A percentile compares a stretch with the other conserved stretches of the same genome.
Evolutionary conservation across 35 echinoderm and acorn worm species (phyloP).

Genomic region (Stichopus chloronotus): DNA sequence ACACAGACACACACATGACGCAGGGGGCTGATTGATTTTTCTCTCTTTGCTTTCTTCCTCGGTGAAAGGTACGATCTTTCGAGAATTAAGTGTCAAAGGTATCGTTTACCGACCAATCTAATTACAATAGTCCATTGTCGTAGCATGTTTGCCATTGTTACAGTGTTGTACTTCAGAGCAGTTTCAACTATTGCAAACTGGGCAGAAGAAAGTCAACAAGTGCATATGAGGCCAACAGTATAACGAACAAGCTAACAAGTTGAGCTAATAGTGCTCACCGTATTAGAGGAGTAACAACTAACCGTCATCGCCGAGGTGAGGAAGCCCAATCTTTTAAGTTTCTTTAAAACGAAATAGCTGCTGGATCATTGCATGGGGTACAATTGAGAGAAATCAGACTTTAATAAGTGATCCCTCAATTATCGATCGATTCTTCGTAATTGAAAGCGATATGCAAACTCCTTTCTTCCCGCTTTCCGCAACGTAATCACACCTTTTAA

Average conservation of each 20-base stretch:
- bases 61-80: background rate
- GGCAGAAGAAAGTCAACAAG: background rate
- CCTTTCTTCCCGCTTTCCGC: too few species aligned
- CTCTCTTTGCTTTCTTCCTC: background rate
- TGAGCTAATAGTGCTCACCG: background rate
- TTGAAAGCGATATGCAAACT: background rate
- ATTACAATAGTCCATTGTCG: slow-evolving; percentile 9
- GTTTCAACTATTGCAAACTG: background rate
- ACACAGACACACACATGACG: too few species aligned
- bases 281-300: slow-evolving; percentile 15
- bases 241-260: background rate
- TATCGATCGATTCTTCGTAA: background rate
- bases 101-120: slow-evolving; percentile 19
- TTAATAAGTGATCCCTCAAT: background rate
- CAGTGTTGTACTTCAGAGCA: background rate
- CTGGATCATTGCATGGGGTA: background rate
- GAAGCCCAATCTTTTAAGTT: background rate
- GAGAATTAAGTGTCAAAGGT: slow-evolving; percentile 4
- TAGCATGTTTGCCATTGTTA: background rate
- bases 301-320: background rate
- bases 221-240: too few species aligned
- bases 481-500: too few species aligned
- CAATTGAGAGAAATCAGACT: background rate
- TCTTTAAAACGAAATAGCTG: background rate
- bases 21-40: background rate